Evolutionary conservation across 1,140 invertebrate genomes (phyloP).

Genomic region (Calycopis cecrops): DNA sequence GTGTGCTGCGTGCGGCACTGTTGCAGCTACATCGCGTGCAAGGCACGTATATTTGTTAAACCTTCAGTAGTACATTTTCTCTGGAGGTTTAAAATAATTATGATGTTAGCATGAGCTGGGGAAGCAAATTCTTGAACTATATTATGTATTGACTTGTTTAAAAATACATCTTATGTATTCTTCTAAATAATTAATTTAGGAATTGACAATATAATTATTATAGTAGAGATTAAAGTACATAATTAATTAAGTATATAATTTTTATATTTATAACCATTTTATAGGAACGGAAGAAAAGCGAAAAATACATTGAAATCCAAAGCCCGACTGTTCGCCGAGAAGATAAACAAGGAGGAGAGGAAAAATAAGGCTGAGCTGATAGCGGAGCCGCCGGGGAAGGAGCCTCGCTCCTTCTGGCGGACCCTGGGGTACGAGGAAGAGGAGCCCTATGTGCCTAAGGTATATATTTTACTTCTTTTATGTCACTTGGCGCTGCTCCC

Average conservation of each 20-base stretch:
- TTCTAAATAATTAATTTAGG: too few relatives aligned
- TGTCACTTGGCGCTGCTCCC: too few relatives aligned
- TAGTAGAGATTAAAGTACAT: background rate
- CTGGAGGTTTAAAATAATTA: too few relatives aligned
- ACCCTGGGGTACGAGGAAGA: conserved; percentile 77
- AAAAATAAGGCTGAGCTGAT: conserved; percentile 96
- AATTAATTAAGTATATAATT: background rate
- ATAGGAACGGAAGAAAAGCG: conserved; percentile 85
- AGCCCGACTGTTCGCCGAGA: conserved; percentile 95
- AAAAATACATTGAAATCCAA: conserved; percentile 98
- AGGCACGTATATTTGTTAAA: too few relatives aligned
- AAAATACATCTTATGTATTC: too few relatives aligned
- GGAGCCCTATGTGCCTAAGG: conserved; percentile 49
- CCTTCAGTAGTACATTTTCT: too few relatives aligned
- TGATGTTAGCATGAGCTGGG: too few relatives aligned
- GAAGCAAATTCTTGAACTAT: too few relatives aligned
- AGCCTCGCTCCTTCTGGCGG: conserved; percentile 91
- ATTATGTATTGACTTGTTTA: too few relatives aligned
- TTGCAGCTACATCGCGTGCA: too few relatives aligned
- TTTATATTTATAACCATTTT: conserved; percentile 7
- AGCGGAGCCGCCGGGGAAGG: conserved; percentile 87
- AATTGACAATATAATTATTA: too few relatives aligned
- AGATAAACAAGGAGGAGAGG: conserved; percentile 99
- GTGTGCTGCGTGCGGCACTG: too few relatives aligned
- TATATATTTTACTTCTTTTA: conserved; percentile 19